Evolutionary conservation across 1,140 invertebrate species (phyloP), one percentile per base, ranked within the genome.

Genomic region (Leptonema lineaticorne): DNA sequence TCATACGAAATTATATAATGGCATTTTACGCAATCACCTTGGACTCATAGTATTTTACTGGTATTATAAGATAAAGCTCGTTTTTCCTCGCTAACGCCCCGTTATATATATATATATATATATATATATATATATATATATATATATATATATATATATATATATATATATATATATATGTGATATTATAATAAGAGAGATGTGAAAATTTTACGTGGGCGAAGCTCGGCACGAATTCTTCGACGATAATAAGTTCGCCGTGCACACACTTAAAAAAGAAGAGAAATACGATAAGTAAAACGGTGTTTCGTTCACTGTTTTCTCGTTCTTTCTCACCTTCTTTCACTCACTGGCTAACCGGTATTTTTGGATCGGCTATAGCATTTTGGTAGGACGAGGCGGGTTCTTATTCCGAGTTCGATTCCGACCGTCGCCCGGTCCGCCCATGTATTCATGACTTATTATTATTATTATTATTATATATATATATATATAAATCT

Each of bases 281-380:
- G 62, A 64, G 62, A 64, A 64, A 64, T 64, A 64, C 62, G 62
- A 64, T 64, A 64, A 64, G 62, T 64, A 64, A 64, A 64, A 45
- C 62, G 62, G 62, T 53, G 62, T 46, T 46, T 30, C 62, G n/a
- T n/a, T n/a, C n/a, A n/a, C 50, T 64, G 41, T 20, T 22, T 26
- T 24, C 45, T 37, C 45, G n/a, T n/a, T n/a, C n/a, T n/a, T n/a
- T n/a, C n/a, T n/a, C n/a, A n/a, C n/a, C n/a, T n/a, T n/a, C n/a
- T n/a, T n/a, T n/a, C n/a, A n/a, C n/a, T n/a, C n/a, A n/a, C n/a
- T n/a, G 58, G 11, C 50, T 14, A 53, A 24, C 9, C 24, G 45
- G 27, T 64, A 64, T 64, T 64, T 64, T 64, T 64, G 33, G 62
- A 45, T 20, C 62, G 28, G 62, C 24, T 37, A 45, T 45, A 64